Percentiles rank a stretch among this genome's conserved stretches.
These are phyloP conservation scores for Phrynosoma platyrhinos DNA, from an alignment of 2,113 vertebrate species.

Conservation along the genomic window DNA sequence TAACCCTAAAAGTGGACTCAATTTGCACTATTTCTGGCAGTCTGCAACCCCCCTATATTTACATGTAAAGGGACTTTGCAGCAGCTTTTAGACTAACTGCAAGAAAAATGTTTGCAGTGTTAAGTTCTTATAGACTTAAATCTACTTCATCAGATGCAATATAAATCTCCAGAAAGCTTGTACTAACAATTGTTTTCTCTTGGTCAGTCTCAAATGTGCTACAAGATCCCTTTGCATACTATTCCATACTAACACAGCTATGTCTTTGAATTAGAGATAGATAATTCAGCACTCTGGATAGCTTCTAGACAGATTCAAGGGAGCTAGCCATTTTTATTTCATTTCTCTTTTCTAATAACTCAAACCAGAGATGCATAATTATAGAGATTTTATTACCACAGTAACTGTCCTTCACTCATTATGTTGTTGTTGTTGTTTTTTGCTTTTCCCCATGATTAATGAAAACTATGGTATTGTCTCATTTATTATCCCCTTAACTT, in stretches of 20 bases:
- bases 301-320: background rate
- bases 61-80: background rate
- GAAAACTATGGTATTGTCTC: background rate
- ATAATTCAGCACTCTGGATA: background rate
- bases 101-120: too few species aligned
- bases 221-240: too few species aligned
- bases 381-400: background rate
- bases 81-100: too few species aligned
- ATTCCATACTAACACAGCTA: too few species aligned
- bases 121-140: too few species aligned
- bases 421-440: background rate
- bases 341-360: background rate
- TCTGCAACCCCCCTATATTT: too few species aligned
- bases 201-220: too few species aligned
- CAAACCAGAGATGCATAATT: background rate
- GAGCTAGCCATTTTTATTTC: background rate
- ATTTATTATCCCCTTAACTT: conserved; percentile 3
- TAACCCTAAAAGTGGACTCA: too few species aligned
- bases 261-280: background rate
- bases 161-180: too few species aligned
- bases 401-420: background rate
- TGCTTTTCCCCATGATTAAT: background rate
- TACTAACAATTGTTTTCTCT: too few species aligned
- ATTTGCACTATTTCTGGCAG: too few species aligned
- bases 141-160: too few species aligned